Evolutionary conservation across 2,888 invertebrate species (phyloP).

Genomic region (Athrips mouffetella): DNA sequence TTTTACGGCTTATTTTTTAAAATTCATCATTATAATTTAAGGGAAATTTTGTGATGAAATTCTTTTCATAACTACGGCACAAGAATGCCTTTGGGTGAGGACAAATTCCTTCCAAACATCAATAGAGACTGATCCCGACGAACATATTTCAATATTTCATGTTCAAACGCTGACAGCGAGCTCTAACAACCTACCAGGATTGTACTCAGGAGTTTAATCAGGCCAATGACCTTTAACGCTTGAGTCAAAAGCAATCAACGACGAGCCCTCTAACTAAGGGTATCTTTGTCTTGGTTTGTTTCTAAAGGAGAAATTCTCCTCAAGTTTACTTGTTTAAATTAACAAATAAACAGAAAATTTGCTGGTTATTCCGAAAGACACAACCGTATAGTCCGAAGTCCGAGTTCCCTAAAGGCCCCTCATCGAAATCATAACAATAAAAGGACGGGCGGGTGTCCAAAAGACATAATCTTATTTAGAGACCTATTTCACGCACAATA

Average conservation of each 20-base stretch:
- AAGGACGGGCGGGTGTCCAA: background rate
- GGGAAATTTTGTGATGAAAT: background rate
- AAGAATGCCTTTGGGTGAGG: background rate
- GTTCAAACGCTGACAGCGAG: background rate
- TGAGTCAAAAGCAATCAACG: no score
- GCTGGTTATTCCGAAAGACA: background rate
- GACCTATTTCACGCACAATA: background rate
- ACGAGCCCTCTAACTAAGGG: no score
- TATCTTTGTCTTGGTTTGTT: no score
- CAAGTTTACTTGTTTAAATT: no score
- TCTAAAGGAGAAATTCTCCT: no score
- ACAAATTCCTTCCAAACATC: slow-evolving; percentile 10
- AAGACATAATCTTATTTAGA: slow-evolving; percentile 4
- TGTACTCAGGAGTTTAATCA: background rate
- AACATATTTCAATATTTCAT: background rate
- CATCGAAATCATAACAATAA: background rate
- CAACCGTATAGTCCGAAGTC: no score
- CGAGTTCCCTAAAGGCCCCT: background rate
- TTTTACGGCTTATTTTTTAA: no score
- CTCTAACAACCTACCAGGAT: background rate
- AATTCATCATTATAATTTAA: background rate
- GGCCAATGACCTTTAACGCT: no score
- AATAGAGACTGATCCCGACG: background rate
- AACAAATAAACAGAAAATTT: background rate
- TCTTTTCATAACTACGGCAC: background rate